Evolutionary conservation across 2,113 vertebrate species (phyloP).

Genomic region (Bombycilla garrulus): DNA sequence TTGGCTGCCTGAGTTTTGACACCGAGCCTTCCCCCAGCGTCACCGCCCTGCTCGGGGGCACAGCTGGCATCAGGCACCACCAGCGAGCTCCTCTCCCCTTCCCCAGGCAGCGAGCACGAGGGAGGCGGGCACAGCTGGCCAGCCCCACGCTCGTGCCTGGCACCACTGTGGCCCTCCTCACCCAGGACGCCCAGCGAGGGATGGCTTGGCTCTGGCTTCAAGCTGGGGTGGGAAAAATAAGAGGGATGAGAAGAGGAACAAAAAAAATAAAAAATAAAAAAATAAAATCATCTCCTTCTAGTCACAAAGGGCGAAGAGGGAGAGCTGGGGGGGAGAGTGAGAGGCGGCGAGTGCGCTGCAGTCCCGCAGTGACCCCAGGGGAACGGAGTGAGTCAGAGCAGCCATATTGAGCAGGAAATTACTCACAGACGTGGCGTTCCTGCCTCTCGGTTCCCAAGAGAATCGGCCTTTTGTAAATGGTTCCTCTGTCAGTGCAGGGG

Average conservation of each 20-base stretch:
- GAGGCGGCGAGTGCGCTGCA: constrained; percentile 64
- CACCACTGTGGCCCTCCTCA: not conserved
- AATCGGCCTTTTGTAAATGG: constrained; percentile 87
- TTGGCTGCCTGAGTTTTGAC: fast-evolving
- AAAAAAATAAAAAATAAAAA: not conserved
- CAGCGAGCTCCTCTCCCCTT: fast-evolving
- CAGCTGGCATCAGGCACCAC: not conserved
- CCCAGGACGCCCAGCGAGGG: not conserved
- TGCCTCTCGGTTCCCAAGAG: constrained; percentile 82
- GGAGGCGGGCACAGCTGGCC: not conserved
- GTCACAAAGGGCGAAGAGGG: constrained; percentile 71
- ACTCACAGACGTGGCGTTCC: constrained; percentile 90
- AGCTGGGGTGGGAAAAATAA: constrained; percentile 44
- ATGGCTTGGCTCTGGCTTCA: not conserved
- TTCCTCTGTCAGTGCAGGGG: constrained; percentile 82
- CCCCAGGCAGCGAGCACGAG: not conserved
- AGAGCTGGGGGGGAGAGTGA: constrained; percentile 73
- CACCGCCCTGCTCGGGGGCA: not conserved
- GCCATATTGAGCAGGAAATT: constrained; percentile 99
- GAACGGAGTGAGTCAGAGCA: constrained; percentile 92
- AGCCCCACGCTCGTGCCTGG: fast-evolving
- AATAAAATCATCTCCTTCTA: constrained; percentile 50
- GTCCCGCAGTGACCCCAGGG: constrained; percentile 81
- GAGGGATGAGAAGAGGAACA: not conserved
- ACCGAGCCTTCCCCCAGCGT: not conserved